A percentile compares a stretch with the other conserved stretches of the same genome.
Conservation (phyloP, 1,140 invertebrate species). For the Drosophila nikananu region DNA sequence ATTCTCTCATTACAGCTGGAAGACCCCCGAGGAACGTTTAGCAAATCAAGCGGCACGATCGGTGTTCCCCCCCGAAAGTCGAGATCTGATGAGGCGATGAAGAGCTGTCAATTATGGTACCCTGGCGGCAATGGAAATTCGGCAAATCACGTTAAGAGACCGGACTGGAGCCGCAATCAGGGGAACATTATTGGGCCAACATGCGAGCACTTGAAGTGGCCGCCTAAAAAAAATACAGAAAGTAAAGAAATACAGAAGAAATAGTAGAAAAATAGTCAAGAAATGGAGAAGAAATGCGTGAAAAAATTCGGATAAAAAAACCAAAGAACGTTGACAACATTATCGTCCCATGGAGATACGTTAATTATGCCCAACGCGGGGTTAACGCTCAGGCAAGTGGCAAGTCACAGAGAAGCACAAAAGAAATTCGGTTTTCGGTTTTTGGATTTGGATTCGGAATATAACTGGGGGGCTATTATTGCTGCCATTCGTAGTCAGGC, state of each 20-base stretch:
- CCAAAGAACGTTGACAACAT: constrained; percentile 61
- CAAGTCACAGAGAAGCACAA: constrained; percentile 14
- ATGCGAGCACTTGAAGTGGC: constrained; percentile 65
- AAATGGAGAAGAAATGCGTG: neutral
- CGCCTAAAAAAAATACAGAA: neutral
- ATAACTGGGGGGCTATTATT: neutral
- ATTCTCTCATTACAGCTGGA: constrained; percentile 29
- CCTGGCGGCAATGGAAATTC: constrained; percentile 47
- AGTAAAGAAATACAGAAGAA: neutral
- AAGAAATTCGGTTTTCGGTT: constrained; percentile 25
- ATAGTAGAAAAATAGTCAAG: neutral
- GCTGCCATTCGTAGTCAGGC: constrained; percentile 21
- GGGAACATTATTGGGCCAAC: constrained; percentile 70
- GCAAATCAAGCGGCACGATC: constrained; percentile 29
- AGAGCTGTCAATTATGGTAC: constrained; percentile 20
- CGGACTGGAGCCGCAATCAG: constrained; percentile 47
- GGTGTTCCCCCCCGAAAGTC: neutral
- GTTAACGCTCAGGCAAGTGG: constrained; percentile 78
- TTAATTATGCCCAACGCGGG: constrained; percentile 7
- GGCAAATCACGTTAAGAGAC: constrained; percentile 65
- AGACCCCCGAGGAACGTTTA: constrained; percentile 19
- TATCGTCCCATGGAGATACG: constrained; percentile 35
- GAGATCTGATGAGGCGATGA: constrained; percentile 8
- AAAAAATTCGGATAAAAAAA: constrained; percentile 8
- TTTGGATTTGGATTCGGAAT: neutral